Percentiles rank a stretch among this genome's conserved stretches.
phyloP scores from a whole-genome alignment of 2,113 vertebrate species.

The Oncorhynchus mykiss region DNA sequence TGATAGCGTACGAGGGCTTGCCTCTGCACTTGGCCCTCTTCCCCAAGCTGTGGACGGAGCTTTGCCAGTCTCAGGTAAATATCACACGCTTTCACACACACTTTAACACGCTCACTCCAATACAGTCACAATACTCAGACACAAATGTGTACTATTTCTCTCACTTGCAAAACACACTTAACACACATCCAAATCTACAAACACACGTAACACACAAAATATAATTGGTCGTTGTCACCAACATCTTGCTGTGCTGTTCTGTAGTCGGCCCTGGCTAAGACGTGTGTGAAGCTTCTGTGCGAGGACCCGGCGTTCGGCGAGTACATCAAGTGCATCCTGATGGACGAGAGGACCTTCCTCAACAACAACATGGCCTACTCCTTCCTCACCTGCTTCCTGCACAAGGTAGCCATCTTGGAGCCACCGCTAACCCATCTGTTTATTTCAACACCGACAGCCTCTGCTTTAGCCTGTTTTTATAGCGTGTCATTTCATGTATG shows the following conservation, averaged over 20 bases:
- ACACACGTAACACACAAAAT: not conserved
- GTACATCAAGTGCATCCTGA: conserved; percentile 97
- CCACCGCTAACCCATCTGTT: not conserved
- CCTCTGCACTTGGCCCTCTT: conserved; percentile 94
- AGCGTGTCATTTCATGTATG: too few species aligned
- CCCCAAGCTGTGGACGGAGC: conserved; percentile 97
- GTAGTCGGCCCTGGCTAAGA: conserved; percentile 91
- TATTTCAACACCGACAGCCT: not conserved
- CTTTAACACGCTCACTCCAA: not conserved
- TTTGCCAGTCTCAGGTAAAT: conserved; percentile 92
- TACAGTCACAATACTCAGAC: not conserved
- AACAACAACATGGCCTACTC: conserved; percentile 93
- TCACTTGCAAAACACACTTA: not conserved
- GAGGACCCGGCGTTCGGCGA: conserved; percentile 97
- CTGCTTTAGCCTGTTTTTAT: not conserved
- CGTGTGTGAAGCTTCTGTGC: conserved; percentile 94
- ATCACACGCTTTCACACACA: not conserved
- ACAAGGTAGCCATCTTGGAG: conserved; percentile 78
- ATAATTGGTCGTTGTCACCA: too few species aligned
- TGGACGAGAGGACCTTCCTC: conserved; percentile 95
- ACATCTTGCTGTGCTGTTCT: not conserved
- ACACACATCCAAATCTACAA: not conserved
- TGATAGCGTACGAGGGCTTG: conserved; percentile 97
- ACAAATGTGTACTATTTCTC: not conserved
- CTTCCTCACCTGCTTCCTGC: conserved; percentile 94